Conservation (phyloP, 2,888 invertebrate species). For the Erebia ligea region DNA sequence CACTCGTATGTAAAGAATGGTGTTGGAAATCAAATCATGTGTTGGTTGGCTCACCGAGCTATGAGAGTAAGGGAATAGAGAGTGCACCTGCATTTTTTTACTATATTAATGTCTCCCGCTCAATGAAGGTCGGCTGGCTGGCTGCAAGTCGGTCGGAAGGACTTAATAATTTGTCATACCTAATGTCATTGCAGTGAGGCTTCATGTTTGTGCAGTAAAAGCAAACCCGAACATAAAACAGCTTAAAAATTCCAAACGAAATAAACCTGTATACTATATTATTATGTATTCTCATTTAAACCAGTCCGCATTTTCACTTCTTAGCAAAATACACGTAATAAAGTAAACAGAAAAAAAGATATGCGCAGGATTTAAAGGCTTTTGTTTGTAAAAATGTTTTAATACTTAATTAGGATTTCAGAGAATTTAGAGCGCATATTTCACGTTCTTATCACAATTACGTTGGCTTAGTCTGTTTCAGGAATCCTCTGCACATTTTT, state of each 20-base stretch:
- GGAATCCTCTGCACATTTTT: constrained; percentile 17
- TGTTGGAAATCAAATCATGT: too few species aligned
- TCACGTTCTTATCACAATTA: constrained; percentile 43
- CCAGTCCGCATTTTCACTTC: background rate
- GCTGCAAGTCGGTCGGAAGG: too few species aligned
- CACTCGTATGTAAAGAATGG: too few species aligned
- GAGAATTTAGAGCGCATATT: constrained; percentile 41
- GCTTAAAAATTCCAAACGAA: background rate
- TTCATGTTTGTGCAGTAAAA: background rate
- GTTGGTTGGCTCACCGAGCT: too few species aligned
- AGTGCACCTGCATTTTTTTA: too few species aligned
- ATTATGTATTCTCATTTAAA: constrained; percentile 1
- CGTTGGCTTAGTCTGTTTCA: constrained; percentile 37
- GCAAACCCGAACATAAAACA: background rate
- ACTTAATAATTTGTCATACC: too few species aligned
- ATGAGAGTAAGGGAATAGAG: too few species aligned
- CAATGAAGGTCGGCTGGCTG: too few species aligned
- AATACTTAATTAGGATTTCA: constrained; percentile 43
- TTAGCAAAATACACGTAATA: constrained; percentile 3
- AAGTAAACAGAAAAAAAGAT: constrained; percentile 18
- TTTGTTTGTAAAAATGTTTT: constrained; percentile 43
- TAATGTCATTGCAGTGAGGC: too few species aligned
- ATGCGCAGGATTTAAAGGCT: constrained; percentile 24
- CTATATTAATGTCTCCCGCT: too few species aligned
- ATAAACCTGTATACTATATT: too few species aligned